Base-by-base conservation (phyloP, 2,888 invertebrate genomes). In the Orchestes rusci region DNA sequence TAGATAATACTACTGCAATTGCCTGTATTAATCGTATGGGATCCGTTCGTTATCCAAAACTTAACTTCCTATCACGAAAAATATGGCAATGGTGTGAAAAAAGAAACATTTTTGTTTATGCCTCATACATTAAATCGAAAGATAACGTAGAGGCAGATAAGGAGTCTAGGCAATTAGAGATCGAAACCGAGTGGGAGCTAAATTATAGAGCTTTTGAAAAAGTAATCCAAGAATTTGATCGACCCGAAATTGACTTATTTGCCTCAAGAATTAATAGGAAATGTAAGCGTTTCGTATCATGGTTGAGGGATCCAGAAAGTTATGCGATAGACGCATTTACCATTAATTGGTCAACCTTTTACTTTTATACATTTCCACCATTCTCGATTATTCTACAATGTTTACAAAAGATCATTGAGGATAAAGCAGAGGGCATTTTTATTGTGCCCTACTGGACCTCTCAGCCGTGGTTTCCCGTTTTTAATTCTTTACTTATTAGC, bases 281-380 rank as follows among this genome's bases (percentile, higher is more conserved):
- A 32, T 43, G 43, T 19, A 10, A n/a, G 10, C 19, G 28, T 2
- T 43, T 40, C 41, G 33, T 49, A 30, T 44, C 47, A 5, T 50
- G 44, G 50, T 1, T 27, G 3, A 13, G 38, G 27, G 39, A 45
- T 31, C 42, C 50, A 23, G 37, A 37, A 2, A 10, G 20, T 20
- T 8, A 32, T 2, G 4, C 7, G 4, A 20, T 31, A 16, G 33
- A 40, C 16, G 39, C 39, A 2, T 40, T 42, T 30, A 34, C 28
- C 13, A 4, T 35, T 10, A 16, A n/a, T 10, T 34, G 38, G 38
- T 18, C 18, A 23, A 5, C 20, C 13, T 7, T 36, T 8, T 34
- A 18, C 13, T 45, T 48, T 39, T 53, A 51, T 39, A 50, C 51
- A 8, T 53, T 56, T 40, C 53, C 52, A 3, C 51, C 52, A 8